These are phyloP conservation scores for Clanis bilineata DNA, from an alignment of 2,888 invertebrate genomes.

Conservation along the genomic window DNA sequence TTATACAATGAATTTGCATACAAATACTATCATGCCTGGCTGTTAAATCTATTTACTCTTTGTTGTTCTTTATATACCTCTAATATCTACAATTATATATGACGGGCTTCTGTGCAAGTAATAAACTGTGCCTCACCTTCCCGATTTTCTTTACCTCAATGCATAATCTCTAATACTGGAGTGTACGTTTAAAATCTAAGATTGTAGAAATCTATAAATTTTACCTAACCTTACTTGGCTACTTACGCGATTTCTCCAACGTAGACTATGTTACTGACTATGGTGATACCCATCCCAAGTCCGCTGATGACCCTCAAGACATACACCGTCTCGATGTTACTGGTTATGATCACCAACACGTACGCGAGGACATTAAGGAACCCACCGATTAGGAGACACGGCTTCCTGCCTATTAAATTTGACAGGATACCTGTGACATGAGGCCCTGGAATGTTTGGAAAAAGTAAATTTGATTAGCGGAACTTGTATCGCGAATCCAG, in stretches of 20 bases:
- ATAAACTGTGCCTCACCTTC: too few relatives aligned
- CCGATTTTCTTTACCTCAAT: too few relatives aligned
- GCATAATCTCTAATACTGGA: too few relatives aligned
- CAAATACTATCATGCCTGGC: too few relatives aligned
- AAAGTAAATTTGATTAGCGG: not conserved
- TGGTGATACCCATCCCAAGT: conserved; percentile 32
- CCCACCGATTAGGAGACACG: conserved; percentile 40
- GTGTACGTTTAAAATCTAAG: too few relatives aligned
- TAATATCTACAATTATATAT: too few relatives aligned
- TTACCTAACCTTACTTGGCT: not conserved
- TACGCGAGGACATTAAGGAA: conserved; percentile 35
- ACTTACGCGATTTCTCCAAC: conserved; percentile 50
- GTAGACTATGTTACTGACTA: conserved; percentile 37
- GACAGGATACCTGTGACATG: conserved; percentile 39
- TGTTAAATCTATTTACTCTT: too few relatives aligned
- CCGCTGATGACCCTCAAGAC: conserved; percentile 34
- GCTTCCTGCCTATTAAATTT: conserved; percentile 41
- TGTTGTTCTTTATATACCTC: too few relatives aligned
- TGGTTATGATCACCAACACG: conserved; percentile 34
- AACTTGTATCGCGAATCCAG: not conserved
- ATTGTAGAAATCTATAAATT: too few relatives aligned
- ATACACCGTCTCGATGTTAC: conserved; percentile 31
- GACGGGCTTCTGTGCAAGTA: too few relatives aligned
- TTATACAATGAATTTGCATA: too few relatives aligned
- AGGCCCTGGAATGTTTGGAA: conserved; percentile 36